Percentiles rank a stretch among this genome's conserved stretches.
Evolutionary conservation across 2,888 invertebrate species (phyloP).

Genomic region (Polia nebulosa): DNA sequence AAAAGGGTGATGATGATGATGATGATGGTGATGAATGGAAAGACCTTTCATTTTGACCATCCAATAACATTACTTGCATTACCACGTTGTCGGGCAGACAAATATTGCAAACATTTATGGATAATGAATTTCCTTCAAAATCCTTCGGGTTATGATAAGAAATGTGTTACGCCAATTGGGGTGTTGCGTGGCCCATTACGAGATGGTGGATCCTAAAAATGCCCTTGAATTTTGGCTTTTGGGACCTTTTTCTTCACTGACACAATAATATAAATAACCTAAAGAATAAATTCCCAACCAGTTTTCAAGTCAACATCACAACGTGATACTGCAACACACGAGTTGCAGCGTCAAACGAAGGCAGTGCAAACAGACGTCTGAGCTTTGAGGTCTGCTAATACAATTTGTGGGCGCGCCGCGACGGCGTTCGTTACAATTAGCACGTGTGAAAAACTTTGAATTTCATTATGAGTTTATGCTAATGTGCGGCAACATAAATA

Average conservation of each 20-base stretch:
- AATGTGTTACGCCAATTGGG: not conserved
- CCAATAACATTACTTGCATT: not conserved
- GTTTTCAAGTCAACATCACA: conserved; percentile 28
- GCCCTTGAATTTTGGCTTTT: rapidly evolving
- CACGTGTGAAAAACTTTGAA: conserved; percentile 60
- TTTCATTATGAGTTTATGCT: conserved; percentile 53
- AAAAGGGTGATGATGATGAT: too few species aligned
- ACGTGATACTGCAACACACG: conserved; percentile 42
- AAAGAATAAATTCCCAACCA: conserved; percentile 28
- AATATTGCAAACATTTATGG: not conserved
- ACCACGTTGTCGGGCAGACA: not conserved
- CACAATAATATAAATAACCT: not conserved
- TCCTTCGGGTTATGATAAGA: not conserved
- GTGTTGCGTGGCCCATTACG: not conserved
- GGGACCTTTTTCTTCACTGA: not conserved
- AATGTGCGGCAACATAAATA: conserved; percentile 43
- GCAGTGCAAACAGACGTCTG: conserved; percentile 74
- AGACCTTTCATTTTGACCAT: not conserved
- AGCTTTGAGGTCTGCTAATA: conserved; percentile 80
- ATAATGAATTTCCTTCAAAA: not conserved
- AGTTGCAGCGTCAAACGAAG: conserved; percentile 53
- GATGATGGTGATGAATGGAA: too few species aligned
- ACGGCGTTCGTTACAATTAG: conserved; percentile 60
- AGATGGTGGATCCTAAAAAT: not conserved
- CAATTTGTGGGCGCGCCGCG: conserved; percentile 69